Evolutionary conservation across 2,797 vertebrate genomes (phyloP), one percentile per base, ranked within the genome.

Genomic region (Rhinophrynus dorsalis): DNA sequence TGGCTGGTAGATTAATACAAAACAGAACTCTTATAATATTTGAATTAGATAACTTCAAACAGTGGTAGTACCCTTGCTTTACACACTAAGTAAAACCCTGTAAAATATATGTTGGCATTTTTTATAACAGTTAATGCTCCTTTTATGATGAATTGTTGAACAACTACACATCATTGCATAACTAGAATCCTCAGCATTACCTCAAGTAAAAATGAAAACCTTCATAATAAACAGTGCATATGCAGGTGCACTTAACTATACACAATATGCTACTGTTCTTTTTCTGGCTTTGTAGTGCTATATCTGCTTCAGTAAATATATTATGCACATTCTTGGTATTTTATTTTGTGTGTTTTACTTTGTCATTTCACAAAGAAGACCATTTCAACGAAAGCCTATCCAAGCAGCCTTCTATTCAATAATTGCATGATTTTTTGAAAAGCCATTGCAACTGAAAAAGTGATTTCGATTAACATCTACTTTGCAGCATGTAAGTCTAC

Each of bases 341-440:
- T 48, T 52, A 51, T 54, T 69, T 26, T 54, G 47, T 61, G 67
- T 54, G 57, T 32, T 61, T 69, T 44, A 27, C 67, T 61, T 61
- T 45, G 57, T 61, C 57, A 54, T 69, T 69, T 69, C 56, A 20
- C 54, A 47, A 33, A 9, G 8, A 33, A 15, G 38, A 69, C 61
- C 57, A 12, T 29, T 9, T 5, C 60, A 68, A 60, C 51, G 24
- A 60, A 15, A 52, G 23, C 45, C 33, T 8, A 60, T 59, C 33
- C 66, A 42, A 44, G 18, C 33, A 27, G 32, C 26, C 13, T 37
- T 3, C 20, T 32, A 40, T 60, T 59, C 33, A 60, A 60, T 68
- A 68, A 60, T 60, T 56, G 30, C 45, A 3, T 61, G 67, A 69
- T 60, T 69, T 61, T 54, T 23, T 7, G 67, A 61, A 61, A 54